These are phyloP conservation scores for Pseudopleuronectes americanus DNA, from an alignment of 2,797 vertebrate genomes.

Conservation along the genomic window DNA sequence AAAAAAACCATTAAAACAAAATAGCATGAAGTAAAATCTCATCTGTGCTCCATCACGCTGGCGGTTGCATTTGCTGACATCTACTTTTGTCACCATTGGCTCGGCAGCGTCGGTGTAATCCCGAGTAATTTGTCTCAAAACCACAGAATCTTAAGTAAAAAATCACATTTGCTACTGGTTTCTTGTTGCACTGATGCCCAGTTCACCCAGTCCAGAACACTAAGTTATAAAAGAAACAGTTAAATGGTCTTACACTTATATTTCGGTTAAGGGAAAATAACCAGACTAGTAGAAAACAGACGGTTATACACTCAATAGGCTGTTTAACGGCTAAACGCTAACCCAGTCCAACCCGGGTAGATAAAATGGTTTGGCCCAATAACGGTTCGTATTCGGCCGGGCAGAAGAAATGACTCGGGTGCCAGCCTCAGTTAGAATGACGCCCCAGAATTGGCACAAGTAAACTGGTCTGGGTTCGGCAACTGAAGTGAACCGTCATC, in stretches of 20 bases:
- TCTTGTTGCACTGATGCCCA: not conserved
- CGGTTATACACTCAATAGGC: too few species aligned
- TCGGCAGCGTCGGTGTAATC: not conserved
- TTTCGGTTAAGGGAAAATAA: not conserved
- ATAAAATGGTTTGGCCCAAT: not conserved
- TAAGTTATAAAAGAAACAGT: not conserved
- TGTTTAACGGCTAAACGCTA: not conserved
- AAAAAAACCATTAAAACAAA: not conserved
- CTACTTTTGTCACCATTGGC: not conserved
- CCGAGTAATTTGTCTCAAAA: constrained; percentile 7
- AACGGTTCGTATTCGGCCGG: not conserved
- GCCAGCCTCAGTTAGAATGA: not conserved
- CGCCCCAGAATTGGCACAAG: too few species aligned
- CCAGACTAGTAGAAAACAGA: not conserved
- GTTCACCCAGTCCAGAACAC: not conserved
- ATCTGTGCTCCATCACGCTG: not conserved
- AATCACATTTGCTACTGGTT: not conserved
- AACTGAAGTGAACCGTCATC: too few species aligned
- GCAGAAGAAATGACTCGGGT: not conserved
- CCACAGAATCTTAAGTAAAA: not conserved
- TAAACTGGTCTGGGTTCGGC: too few species aligned
- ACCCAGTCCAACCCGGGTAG: not conserved
- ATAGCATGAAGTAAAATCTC: constrained; percentile 16
- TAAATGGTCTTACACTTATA: not conserved
- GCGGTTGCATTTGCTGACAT: constrained; percentile 8